A percentile compares a stretch with the other conserved stretches of the same genome.
Conservation (phyloP, 1,140 invertebrate genomes). For the Eciton burchellii region DNA sequence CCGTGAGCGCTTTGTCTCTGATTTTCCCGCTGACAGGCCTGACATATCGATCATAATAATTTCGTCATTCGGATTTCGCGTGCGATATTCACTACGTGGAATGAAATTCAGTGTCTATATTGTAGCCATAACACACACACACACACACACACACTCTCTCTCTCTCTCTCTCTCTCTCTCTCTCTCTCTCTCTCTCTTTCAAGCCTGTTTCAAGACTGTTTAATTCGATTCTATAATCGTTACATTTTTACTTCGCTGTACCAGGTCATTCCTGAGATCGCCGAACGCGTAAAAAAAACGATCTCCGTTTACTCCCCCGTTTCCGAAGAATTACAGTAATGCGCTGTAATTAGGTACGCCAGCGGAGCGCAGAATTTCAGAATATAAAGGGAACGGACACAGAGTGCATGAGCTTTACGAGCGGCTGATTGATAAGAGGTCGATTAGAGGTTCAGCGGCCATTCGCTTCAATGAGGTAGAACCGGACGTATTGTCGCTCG, state of each 20-base stretch:
- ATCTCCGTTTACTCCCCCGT: neutral
- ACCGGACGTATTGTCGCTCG: conserved; percentile 70
- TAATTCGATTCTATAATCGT: neutral
- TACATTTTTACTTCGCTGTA: neutral
- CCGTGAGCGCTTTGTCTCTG: conserved; percentile 48
- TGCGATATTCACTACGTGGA: too few species aligned
- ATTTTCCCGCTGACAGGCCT: neutral
- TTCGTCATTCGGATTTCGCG: neutral
- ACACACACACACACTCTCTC: too few species aligned
- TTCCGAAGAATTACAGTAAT: neutral
- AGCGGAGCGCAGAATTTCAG: conserved; percentile 24
- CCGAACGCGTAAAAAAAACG: neutral
- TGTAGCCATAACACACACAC: too few species aligned
- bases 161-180: too few species aligned
- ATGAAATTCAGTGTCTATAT: too few species aligned
- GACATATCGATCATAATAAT: neutral
- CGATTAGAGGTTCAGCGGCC: conserved; percentile 68
- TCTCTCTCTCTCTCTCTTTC: too few species aligned
- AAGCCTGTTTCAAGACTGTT: neutral
- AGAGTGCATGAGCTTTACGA: conserved; percentile 7
- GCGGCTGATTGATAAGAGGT: conserved; percentile 61
- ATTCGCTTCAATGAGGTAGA: conserved; percentile 71
- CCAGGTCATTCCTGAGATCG: neutral
- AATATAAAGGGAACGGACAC: conserved; percentile 40
- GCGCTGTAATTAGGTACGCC: conserved; percentile 8